phyloP scores from a whole-genome alignment of 2,888 invertebrate species.

The Troides aeacus region DNA sequence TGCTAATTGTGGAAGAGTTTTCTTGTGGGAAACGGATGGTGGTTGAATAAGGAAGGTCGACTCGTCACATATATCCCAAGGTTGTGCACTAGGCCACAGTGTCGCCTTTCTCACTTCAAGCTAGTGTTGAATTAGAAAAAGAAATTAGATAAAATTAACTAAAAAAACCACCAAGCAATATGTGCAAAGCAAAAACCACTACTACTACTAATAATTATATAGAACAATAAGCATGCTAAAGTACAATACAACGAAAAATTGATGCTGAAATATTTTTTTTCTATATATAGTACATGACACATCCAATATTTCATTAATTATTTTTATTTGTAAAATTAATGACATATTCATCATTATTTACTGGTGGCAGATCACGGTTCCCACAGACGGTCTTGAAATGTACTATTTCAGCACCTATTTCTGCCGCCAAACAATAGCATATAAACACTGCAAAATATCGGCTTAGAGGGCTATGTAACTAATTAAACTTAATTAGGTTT shows the following conservation, averaged over 20 bases:
- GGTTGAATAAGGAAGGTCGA: conserved; percentile 55
- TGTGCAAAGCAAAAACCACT: conserved; percentile 17
- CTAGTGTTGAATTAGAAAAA: conserved; percentile 60
- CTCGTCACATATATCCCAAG: conserved; percentile 68
- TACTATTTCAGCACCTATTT: too few species aligned
- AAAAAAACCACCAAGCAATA: conserved; percentile 33
- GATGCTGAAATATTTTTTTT: background rate
- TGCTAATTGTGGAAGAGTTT: conserved; percentile 34
- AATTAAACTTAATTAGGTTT: too few species aligned
- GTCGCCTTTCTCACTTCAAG: conserved; percentile 67
- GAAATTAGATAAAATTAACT: conserved; percentile 37
- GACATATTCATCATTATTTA: too few species aligned
- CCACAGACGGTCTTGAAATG: too few species aligned
- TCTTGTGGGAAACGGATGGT: conserved; percentile 44
- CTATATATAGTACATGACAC: background rate
- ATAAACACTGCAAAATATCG: too few species aligned
- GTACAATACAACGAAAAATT: background rate
- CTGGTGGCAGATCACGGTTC: too few species aligned
- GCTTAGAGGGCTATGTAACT: too few species aligned
- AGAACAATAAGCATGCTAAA: background rate
- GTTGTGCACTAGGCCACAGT: conserved; percentile 60
- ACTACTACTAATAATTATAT: background rate
- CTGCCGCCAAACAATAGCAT: too few species aligned
- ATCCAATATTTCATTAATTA: too few species aligned
- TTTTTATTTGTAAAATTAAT: too few species aligned